A percentile compares a stretch with the other conserved stretches of the same genome.
phyloP scores from a whole-genome alignment of 1,140 invertebrate genomes.

The Acromyrmex echinatior region DNA sequence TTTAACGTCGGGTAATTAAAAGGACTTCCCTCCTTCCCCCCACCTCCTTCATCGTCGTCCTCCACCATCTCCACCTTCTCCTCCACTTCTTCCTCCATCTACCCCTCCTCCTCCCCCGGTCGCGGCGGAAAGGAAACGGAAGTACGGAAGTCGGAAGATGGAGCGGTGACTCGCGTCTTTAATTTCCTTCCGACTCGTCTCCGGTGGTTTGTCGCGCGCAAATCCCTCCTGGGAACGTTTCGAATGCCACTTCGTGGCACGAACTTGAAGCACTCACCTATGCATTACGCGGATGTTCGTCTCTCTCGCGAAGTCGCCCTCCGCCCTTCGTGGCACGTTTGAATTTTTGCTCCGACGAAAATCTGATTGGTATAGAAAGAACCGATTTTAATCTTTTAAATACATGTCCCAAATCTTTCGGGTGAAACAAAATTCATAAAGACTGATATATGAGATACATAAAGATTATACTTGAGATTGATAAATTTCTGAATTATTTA shows the following conservation, averaged over 20 bases:
- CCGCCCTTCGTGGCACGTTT: neutral
- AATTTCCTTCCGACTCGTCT: conserved; percentile 54
- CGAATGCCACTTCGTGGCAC: conserved; percentile 42
- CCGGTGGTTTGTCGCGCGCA: conserved; percentile 61
- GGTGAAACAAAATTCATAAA: neutral
- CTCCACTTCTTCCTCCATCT: neutral
- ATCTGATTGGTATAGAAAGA: neutral
- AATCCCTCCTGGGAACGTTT: conserved; percentile 78
- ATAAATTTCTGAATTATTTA: neutral
- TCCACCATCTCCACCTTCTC: neutral
- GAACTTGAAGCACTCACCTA: conserved; percentile 5
- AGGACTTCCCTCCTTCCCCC: conserved; percentile 68
- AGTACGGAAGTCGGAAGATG: conserved; percentile 4
- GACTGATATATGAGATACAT: too few relatives aligned
- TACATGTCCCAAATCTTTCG: neutral
- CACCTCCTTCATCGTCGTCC: neutral
- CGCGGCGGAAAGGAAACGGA: conserved; percentile 24
- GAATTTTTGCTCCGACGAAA: neutral
- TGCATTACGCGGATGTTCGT: conserved; percentile 17
- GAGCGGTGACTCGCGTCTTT: conserved; percentile 40
- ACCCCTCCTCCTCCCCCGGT: conserved; percentile 22
- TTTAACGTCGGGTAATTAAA: conserved; percentile 87
- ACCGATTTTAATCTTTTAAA: conserved; percentile 8
- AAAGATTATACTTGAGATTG: neutral
- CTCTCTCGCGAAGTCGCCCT: neutral